Evolutionary conservation across 1,140 invertebrate genomes (phyloP).

Genomic region (Trachymyrmex cornetzi): DNA sequence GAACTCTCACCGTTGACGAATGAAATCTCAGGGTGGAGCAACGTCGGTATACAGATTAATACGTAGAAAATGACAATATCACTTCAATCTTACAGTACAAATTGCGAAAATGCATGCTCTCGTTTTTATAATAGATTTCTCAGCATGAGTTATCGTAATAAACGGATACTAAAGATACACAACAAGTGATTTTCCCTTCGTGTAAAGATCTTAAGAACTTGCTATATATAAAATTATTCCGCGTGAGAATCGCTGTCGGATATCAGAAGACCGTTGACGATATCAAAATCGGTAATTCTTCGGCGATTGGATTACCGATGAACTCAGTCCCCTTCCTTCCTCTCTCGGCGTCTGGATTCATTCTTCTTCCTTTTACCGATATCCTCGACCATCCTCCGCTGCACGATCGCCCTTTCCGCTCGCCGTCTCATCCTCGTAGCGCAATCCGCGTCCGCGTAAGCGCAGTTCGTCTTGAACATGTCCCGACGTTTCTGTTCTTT

Average conservation of each 20-base stretch:
- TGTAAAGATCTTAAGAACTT: neutral
- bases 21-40: neutral
- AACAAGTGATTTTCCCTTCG: neutral
- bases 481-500: slow-evolving; percentile 83
- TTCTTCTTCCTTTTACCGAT: slow-evolving; percentile 60
- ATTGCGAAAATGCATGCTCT: neutral
- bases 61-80: neutral
- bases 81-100: neutral
- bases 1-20: slow-evolving; percentile 24
- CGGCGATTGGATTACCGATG: slow-evolving; percentile 76
- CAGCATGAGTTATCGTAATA: neutral
- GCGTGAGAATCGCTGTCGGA: slow-evolving; percentile 17
- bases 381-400: slow-evolving; percentile 33
- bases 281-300: slow-evolving; percentile 82
- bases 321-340: slow-evolving; percentile 63
- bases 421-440: slow-evolving; percentile 55
- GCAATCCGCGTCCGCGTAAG: slow-evolving; percentile 81
- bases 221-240: slow-evolving; percentile 11
- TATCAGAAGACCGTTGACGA: slow-evolving; percentile 51
- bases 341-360: slow-evolving; percentile 1
- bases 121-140: slow-evolving; percentile 7
- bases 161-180: neutral
- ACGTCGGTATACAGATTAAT: neutral
- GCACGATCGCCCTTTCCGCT: neutral
- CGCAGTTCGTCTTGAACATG: slow-evolving; percentile 83